These are phyloP conservation scores for Drosophila robusta DNA, from an alignment of 2,888 invertebrate genomes.

Conservation along the genomic window DNA sequence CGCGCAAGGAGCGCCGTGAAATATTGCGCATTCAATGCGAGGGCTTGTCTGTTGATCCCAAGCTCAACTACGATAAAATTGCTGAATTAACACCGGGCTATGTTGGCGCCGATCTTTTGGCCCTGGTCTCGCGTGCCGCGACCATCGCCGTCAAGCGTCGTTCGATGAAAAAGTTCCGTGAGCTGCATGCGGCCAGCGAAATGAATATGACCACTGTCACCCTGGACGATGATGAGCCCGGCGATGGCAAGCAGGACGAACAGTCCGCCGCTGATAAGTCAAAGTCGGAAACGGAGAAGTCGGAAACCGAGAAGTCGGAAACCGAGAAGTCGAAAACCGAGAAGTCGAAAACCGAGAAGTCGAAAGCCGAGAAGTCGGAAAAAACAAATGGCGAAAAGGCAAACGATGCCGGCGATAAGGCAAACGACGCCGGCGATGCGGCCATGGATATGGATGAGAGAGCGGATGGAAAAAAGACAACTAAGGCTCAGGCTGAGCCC, in stretches of 20 bases:
- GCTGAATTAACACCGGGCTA: slow-evolving; percentile 97
- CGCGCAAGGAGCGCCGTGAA: slow-evolving; percentile 91
- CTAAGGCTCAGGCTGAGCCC: not conserved
- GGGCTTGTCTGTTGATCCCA: slow-evolving; percentile 88
- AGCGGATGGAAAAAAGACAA: slow-evolving; percentile 39
- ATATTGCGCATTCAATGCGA: slow-evolving; percentile 91
- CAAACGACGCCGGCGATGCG: not conserved
- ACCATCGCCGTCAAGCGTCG: slow-evolving; percentile 92
- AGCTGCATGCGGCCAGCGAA: slow-evolving; percentile 76
- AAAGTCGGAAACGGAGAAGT: not conserved
- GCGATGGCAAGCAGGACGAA: slow-evolving; percentile 49
- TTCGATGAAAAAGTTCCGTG: slow-evolving; percentile 81
- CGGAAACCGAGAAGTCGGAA: not conserved
- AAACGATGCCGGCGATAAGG: no score
- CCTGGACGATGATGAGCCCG: slow-evolving; percentile 79
- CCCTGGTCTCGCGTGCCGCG: slow-evolving; percentile 94
- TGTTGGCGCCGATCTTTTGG: slow-evolving; percentile 97
- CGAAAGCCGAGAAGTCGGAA: not conserved
- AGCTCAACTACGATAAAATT: slow-evolving; percentile 90
- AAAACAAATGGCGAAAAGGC: slow-evolving; percentile 36
- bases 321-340: slow-evolving; percentile 2
- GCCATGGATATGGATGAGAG: slow-evolving; percentile 84
- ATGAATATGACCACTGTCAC: slow-evolving; percentile 83
- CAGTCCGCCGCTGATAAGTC: slow-evolving; percentile 3
- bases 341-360: no score